Evolutionary conservation across 2,888 invertebrate genomes (phyloP).

Genomic region (Pilophorus perplexus): DNA sequence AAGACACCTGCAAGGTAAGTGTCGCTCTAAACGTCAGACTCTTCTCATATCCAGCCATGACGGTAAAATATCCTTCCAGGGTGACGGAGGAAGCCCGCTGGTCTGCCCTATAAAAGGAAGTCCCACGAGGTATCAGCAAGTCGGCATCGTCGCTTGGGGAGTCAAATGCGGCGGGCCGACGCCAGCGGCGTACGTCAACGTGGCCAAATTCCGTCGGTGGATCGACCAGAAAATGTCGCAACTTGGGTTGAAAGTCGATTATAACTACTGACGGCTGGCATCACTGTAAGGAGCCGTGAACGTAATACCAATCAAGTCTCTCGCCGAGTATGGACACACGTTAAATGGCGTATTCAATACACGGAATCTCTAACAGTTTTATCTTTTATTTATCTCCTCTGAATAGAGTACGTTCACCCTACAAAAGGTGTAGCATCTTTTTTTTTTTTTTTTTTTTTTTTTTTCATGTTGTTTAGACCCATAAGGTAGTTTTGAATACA

Average conservation of each 20-base stretch:
- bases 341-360: no score
- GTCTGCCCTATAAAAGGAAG: conserved; percentile 62
- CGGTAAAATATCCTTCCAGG: conserved; percentile 53
- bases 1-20: conserved; percentile 69
- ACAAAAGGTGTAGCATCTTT: no score
- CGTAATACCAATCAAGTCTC: no score
- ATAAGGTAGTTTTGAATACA: no score
- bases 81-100: conserved; percentile 79
- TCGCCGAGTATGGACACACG: no score
- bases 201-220: conserved; percentile 68
- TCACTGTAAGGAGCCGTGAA: no score
- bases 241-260: conserved; percentile 7
- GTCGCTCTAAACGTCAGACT: not conserved
- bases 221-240: conserved; percentile 64
- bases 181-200: conserved; percentile 78
- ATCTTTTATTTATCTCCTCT: no score
- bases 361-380: no score
- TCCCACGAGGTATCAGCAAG: conserved; percentile 66
- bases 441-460: no score
- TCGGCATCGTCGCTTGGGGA: conserved; percentile 87
- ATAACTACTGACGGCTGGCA: conserved; percentile 29
- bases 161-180: conserved; percentile 74
- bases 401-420: no score
- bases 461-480: no score
- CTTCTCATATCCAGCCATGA: not conserved